phyloP scores from a whole-genome alignment of 2,797 vertebrate species.

The Cynopterus sphinx region DNA sequence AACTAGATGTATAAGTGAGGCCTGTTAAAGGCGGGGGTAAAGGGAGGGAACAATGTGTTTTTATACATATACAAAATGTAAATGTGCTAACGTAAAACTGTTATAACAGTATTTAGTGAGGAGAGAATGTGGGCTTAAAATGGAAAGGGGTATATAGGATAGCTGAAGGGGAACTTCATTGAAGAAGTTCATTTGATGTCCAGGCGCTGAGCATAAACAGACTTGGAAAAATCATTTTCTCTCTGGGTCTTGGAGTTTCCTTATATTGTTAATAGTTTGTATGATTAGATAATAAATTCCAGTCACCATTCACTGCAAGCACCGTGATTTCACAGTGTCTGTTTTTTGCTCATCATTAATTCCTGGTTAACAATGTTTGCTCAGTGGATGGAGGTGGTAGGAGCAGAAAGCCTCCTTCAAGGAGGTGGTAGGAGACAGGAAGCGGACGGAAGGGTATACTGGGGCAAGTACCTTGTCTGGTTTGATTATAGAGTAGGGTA shows the following conservation, averaged over 20 bases:
- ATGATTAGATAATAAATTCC: background rate
- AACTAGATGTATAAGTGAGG: background rate
- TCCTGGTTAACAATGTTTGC: background rate
- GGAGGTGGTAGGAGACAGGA: background rate
- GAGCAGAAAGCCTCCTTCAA: background rate
- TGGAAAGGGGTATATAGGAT: background rate
- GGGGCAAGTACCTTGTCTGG: background rate
- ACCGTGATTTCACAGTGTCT: background rate
- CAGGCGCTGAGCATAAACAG: background rate
- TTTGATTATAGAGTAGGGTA: background rate
- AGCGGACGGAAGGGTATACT: background rate
- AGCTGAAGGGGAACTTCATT: background rate
- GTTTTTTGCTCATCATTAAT: background rate
- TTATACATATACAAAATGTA: background rate
- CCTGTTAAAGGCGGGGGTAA: background rate
- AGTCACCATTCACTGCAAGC: background rate
- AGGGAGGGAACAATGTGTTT: background rate
- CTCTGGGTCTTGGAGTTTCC: background rate
- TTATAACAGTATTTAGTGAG: background rate
- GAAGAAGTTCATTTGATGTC: background rate
- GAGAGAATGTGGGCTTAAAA: background rate
- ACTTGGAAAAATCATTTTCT: background rate
- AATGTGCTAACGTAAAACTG: background rate
- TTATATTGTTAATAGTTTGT: constrained; percentile 1
- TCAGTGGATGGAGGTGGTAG: background rate